Percentiles rank a stretch among this genome's conserved stretches.
phyloP scores from a whole-genome alignment of 2,797 vertebrate species.

The Alauda arvensis region DNA sequence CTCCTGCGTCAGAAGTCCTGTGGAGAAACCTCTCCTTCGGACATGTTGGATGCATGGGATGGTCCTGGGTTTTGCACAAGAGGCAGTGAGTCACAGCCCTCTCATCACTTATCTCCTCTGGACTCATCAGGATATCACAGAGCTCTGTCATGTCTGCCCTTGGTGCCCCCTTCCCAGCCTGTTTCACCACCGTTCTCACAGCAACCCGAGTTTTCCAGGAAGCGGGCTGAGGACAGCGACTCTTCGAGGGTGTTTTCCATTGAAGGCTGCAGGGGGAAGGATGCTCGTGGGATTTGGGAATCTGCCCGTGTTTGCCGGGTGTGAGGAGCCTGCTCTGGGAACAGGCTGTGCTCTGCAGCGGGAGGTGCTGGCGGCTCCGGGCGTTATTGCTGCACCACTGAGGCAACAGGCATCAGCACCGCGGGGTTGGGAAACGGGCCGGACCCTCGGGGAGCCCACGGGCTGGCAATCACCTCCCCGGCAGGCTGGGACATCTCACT shows the following conservation, averaged over 20 bases:
- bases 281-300: not conserved
- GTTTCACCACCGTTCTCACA: not conserved
- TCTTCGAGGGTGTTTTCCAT: not conserved
- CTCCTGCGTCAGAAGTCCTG: not conserved
- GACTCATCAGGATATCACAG: not conserved
- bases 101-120: not conserved
- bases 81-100: not conserved
- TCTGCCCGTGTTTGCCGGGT: not conserved
- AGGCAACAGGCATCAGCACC: not conserved
- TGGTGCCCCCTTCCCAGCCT: not conserved
- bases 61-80: not conserved
- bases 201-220: not conserved
- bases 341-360: not conserved
- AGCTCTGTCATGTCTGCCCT: rapidly evolving
- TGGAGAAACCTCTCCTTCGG: not conserved
- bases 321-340: not conserved
- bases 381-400: not conserved
- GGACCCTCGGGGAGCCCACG: not conserved
- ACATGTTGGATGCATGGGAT: not conserved
- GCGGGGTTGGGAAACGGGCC: not conserved
- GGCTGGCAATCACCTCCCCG: not conserved
- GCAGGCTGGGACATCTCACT: not conserved
- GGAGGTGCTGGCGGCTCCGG: not conserved
- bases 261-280: not conserved
- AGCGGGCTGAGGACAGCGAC: not conserved